Evolutionary conservation across 2,888 invertebrate species (phyloP), one percentile per base, ranked within the genome.

Genomic region (Leptinotarsa rubiginosa): DNA sequence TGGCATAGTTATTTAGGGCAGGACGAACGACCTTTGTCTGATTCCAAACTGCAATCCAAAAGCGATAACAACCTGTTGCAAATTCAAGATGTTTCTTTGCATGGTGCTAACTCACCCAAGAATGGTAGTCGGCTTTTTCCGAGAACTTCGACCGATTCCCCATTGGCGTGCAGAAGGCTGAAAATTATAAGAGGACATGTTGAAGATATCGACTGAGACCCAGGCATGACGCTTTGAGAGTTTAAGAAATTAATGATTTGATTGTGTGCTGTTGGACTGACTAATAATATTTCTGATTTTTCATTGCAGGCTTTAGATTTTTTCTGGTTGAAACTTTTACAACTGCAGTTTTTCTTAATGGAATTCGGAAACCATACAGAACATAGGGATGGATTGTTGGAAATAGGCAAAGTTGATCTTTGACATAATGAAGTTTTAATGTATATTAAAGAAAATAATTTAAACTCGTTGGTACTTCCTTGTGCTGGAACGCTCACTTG

Each of bases 11-110:
- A 65, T 49, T 25, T 76, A 22, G 69, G 74, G 47, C 65, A 70
- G 12, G 70, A 69, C 31, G 47, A 13, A 12, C 49, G 67, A 10
- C 1, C 52, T n/a, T 52, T 79, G 71, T 74, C 77, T 70, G 80
- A 79, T 70, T 82, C 73, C 77, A 85, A 82, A 79, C 73, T 81
- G 41, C 80, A 83, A 65, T 86, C 86, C 41, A 86, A 83, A 77
- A 86, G 86, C 73, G 83, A 83, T 64, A 82, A 84, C 73, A 77
- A 84, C 69, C 69, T 80, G 65, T 69, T 80, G 62, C 78, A 68
- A 25, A 75, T 47, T 52, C 66, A 66, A 47, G 70, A 69, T 47
- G 67, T 25, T 47, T 47, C 59, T 22, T 69, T 72, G 76, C 74
- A 72, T 71, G 70, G 22, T 50, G 64, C 73, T 62, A 70, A 70